A percentile compares a stretch with the other conserved stretches of the same genome.
These are phyloP conservation scores for Lysandra bellargus DNA, from an alignment of 2,888 invertebrate genomes.

Conservation along the genomic window DNA sequence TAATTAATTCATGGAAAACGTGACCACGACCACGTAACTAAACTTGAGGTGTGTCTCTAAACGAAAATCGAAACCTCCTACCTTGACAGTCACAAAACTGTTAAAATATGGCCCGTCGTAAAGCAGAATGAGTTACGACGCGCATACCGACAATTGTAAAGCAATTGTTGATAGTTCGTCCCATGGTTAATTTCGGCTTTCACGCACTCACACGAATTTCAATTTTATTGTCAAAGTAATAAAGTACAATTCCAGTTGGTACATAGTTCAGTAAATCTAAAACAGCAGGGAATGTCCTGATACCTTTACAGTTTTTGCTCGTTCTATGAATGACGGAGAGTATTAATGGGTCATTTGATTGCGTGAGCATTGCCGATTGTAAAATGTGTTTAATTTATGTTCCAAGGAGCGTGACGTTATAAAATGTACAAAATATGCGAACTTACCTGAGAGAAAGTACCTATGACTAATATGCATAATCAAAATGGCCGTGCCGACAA, in stretches of 20 bases:
- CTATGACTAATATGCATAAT: neutral
- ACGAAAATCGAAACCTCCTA: conserved; percentile 40
- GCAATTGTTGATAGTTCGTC: conserved; percentile 61
- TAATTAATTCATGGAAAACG: conserved; percentile 1
- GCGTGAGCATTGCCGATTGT: conserved; percentile 19
- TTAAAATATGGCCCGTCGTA: conserved; percentile 66
- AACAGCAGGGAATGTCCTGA: conserved; percentile 49
- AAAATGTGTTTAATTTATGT: neutral
- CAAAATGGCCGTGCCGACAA: neutral
- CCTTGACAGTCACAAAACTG: conserved; percentile 50
- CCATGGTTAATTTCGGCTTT: conserved; percentile 47
- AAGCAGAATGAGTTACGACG: conserved; percentile 66
- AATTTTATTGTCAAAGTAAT: conserved; percentile 37
- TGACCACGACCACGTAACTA: neutral
- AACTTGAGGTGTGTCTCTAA: neutral
- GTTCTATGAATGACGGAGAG: conserved; percentile 69
- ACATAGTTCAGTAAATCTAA: conserved; percentile 51
- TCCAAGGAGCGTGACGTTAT: neutral
- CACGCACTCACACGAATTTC: conserved; percentile 35
- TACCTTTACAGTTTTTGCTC: conserved; percentile 55
- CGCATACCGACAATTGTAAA: conserved; percentile 59
- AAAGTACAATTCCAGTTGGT: conserved; percentile 35
- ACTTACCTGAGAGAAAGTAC: conserved; percentile 3
- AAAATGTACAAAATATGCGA: conserved; percentile 12
- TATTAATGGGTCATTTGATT: conserved; percentile 48